Base-by-base conservation (phyloP, 2,113 vertebrate species). In the Turdus rufiventris region DNA sequence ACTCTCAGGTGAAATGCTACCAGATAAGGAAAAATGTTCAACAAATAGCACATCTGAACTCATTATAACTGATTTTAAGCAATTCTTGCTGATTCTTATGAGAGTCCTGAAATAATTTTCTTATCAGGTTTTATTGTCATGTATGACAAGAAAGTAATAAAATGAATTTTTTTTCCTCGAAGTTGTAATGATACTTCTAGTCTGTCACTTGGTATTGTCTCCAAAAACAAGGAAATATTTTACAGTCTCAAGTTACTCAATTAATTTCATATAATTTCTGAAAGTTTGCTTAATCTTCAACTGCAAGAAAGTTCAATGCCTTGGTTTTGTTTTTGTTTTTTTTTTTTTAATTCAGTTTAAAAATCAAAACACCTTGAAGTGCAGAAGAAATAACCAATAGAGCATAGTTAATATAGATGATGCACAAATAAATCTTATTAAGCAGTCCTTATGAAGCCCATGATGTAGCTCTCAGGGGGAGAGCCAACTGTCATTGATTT, bases 141-240 rank as follows among this genome's bases (percentile, higher is more conserved):
- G 26, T 77, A 78, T 63, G 40, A 92, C 19, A 6, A 93, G 20
- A 95, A 95, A 93, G 51, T 28, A 91, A 77, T 88, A 80, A 92
- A 85, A 56, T 7, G 3, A 88, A 57, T 11, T 4, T 78, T 77
- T 86, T 66, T 86, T 63, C 38, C 74, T 85, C 29, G 60, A 70
- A 93, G 23, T 80, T 94, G 58, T 63, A 51, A 70, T 76, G 45
- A 90, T 3, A 60, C 3, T 82, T 95, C 74, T 24, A 77, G 24
- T 86, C 56, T 92, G 36, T 5, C 20, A 43, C 62, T 86, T 88
- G 42, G 26, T 38, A 57, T 75, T 91, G 21, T 26, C 40, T 82
- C n/a, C 61, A 71, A 53, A 91, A 75, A 6, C 3, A 90, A 93
- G 72, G 57, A 43, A 24, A 62, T 1, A 2, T 84, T 86, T 97